These are phyloP conservation scores for Phanerotoma sp. DNA, from an alignment of 2,888 invertebrate species.

Conservation along the genomic window DNA sequence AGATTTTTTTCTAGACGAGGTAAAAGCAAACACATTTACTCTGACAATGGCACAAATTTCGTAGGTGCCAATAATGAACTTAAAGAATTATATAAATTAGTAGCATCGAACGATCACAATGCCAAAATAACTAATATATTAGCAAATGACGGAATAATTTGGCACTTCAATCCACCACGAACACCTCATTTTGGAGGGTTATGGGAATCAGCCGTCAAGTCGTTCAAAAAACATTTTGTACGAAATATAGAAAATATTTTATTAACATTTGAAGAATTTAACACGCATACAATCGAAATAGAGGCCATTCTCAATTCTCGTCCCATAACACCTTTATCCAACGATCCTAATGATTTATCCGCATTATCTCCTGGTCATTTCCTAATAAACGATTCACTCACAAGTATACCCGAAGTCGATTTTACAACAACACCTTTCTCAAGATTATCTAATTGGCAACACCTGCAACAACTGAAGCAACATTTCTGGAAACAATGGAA, in stretches of 20 bases:
- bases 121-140: neutral
- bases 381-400: neutral
- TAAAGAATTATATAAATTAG: neutral
- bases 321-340: too few species aligned
- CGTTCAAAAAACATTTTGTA: neutral
- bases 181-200: neutral
- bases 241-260: neutral
- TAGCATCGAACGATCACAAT: neutral
- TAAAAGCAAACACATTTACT: neutral
- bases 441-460: too few species aligned
- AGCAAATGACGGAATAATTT: neutral
- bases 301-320: too few species aligned
- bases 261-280: neutral
- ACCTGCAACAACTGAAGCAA: too few species aligned
- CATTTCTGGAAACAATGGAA: too few species aligned
- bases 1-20: neutral
- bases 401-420: neutral
- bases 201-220: too few species aligned
- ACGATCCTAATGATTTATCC: too few species aligned
- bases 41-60: neutral
- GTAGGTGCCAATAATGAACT: neutral
- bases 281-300: neutral
- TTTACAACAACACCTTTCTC: neutral
- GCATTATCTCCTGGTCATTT: neutral
- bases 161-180: neutral